A percentile compares a stretch with the other conserved stretches of the same genome.
Evolutionary conservation across 2,113 vertebrate species (phyloP).

Genomic region (Marmota flaviventris): DNA sequence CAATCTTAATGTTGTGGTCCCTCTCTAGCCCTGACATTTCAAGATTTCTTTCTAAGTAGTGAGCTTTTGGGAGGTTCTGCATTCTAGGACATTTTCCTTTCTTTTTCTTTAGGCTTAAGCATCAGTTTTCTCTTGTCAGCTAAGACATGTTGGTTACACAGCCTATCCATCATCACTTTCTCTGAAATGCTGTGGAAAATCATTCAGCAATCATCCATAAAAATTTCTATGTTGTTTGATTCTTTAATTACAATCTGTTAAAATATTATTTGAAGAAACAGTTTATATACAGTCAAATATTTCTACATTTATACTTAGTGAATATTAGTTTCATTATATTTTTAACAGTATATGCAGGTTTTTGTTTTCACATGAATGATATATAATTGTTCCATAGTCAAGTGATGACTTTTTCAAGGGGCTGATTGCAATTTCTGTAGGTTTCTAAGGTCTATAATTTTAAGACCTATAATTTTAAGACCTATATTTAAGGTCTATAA

Average conservation of each 20-base stretch:
- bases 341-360: background rate
- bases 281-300: background rate
- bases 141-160: background rate
- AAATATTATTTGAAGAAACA: background rate
- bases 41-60: background rate
- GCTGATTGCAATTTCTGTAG: constrained; percentile 39
- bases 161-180: background rate
- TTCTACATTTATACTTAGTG: background rate
- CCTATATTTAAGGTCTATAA: background rate
- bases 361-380: background rate
- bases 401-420: constrained; percentile 32
- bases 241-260: background rate
- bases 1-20: background rate
- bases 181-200: background rate
- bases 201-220: background rate
- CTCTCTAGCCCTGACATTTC: fast-evolving
- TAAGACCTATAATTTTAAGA: constrained; percentile 62
- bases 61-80: background rate
- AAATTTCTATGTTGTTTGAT: background rate
- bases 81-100: background rate
- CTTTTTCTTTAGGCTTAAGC: background rate
- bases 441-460: background rate
- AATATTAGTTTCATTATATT: background rate
- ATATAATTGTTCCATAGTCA: background rate
- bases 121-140: background rate